Conservation (phyloP, 2,797 vertebrate genomes). For the Coendou prehensilis region DNA sequence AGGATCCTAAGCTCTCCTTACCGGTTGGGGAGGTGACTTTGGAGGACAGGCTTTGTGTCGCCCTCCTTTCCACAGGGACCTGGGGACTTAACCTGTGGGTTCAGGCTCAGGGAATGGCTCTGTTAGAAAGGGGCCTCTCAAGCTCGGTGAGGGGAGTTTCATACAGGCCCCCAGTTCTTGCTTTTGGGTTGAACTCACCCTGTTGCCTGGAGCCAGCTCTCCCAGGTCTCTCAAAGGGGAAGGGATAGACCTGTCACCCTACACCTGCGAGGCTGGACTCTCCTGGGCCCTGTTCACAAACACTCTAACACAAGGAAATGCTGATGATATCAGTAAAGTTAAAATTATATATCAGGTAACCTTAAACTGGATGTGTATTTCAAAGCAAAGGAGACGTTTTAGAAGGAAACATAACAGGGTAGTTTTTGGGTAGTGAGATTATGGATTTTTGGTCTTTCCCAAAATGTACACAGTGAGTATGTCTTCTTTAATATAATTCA, state of each 20-base stretch:
- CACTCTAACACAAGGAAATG: background rate
- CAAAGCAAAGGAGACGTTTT: background rate
- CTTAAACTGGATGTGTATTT: background rate
- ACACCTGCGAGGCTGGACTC: background rate
- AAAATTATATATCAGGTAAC: background rate
- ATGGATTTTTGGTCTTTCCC: background rate
- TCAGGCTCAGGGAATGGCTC: background rate
- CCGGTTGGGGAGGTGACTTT: background rate
- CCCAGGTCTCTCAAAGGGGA: background rate
- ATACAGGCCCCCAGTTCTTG: background rate
- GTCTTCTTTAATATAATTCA: background rate
- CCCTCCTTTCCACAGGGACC: background rate
- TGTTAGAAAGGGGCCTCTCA: background rate
- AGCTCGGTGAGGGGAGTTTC: background rate
- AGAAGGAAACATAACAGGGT: background rate
- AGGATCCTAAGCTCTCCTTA: too few species aligned
- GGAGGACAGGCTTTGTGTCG: background rate
- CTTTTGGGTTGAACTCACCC: background rate
- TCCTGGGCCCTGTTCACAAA: background rate
- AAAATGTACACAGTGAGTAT: background rate
- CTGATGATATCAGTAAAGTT: background rate
- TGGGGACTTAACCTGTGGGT: background rate
- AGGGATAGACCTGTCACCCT: background rate
- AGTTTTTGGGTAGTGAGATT: background rate
- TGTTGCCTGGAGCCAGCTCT: background rate